phyloP scores from a whole-genome alignment of 92 coral and sea anemone species.

The Porites divaricata region DNA sequence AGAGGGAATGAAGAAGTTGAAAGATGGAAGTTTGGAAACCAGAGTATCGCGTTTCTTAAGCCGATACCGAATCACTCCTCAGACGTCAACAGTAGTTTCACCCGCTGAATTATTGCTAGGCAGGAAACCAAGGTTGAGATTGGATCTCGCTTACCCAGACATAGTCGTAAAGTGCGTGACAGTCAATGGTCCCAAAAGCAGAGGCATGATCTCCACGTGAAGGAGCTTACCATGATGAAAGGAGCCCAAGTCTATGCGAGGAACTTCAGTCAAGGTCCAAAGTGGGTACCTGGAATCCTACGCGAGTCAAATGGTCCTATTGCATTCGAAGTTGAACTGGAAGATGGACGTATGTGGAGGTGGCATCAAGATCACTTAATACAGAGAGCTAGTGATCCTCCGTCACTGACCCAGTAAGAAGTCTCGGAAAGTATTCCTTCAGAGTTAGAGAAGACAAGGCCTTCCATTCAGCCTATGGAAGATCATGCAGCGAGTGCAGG shows the following conservation, averaged over 20 bases:
- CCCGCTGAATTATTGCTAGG: constrained; percentile 63
- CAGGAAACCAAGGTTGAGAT: constrained; percentile 54
- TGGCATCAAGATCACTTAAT: constrained; percentile 53
- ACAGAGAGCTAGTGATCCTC: constrained; percentile 5
- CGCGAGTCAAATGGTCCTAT: constrained; percentile 57
- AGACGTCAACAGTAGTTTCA: constrained; percentile 60
- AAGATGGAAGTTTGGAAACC: constrained; percentile 21
- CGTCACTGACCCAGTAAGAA: neutral
- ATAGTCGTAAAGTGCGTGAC: constrained; percentile 56
- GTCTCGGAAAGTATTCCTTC: neutral
- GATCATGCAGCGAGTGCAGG: constrained; percentile 14
- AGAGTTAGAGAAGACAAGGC: neutral
- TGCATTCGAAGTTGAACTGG: constrained; percentile 28
- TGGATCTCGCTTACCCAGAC: constrained; percentile 62
- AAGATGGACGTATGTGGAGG: constrained; percentile 41
- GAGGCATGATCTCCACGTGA: constrained; percentile 35
- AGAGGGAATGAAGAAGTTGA: constrained; percentile 32
- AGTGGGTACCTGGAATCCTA: constrained; percentile 55
- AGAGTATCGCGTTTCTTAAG: constrained; percentile 25
- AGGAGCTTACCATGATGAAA: constrained; percentile 20
- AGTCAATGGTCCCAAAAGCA: constrained; percentile 48
- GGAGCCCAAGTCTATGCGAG: constrained; percentile 46
- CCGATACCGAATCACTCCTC: constrained; percentile 63
- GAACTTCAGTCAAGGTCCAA: constrained; percentile 61
- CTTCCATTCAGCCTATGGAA: neutral